phyloP scores from a whole-genome alignment of 1,140 invertebrate species.

The Helicoverpa zea region DNA sequence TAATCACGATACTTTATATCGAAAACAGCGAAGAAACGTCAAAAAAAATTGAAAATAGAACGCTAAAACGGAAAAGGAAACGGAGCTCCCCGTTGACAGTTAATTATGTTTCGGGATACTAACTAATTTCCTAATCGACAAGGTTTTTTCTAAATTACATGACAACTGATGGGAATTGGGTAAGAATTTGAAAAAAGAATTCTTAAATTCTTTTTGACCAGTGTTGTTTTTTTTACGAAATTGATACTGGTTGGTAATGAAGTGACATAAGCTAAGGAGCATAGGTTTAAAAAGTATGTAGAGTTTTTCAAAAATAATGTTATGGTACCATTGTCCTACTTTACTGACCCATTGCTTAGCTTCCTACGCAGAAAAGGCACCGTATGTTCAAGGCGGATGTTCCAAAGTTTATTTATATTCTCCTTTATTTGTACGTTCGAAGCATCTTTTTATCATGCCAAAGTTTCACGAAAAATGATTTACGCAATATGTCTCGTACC shows the following conservation, averaged over 20 bases:
- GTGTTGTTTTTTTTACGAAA: not conserved
- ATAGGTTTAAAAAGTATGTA: no score
- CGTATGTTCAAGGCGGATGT: no score
- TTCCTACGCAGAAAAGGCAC: no score
- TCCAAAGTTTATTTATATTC: no score
- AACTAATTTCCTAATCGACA: slow-evolving; percentile 83
- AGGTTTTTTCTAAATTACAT: slow-evolving; percentile 68
- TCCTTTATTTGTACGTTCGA: not conserved
- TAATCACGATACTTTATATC: slow-evolving; percentile 24
- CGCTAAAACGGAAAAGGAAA: slow-evolving; percentile 78
- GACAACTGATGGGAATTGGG: slow-evolving; percentile 15
- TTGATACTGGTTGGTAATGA: not conserved
- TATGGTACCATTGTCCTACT: no score
- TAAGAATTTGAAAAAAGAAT: not conserved
- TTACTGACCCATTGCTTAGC: no score
- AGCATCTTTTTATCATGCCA: not conserved
- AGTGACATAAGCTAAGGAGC: no score
- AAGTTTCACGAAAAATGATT: no score
- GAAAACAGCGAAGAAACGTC: slow-evolving; percentile 50
- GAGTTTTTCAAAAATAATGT: no score
- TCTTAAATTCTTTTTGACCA: not conserved
- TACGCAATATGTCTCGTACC: no score
- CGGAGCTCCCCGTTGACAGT: slow-evolving; percentile 80
- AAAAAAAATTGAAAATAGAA: slow-evolving; percentile 84
- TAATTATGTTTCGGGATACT: slow-evolving; percentile 80